Conservation (phyloP, 2,797 vertebrate genomes). For the Helicolenus hilgendorfi region DNA sequence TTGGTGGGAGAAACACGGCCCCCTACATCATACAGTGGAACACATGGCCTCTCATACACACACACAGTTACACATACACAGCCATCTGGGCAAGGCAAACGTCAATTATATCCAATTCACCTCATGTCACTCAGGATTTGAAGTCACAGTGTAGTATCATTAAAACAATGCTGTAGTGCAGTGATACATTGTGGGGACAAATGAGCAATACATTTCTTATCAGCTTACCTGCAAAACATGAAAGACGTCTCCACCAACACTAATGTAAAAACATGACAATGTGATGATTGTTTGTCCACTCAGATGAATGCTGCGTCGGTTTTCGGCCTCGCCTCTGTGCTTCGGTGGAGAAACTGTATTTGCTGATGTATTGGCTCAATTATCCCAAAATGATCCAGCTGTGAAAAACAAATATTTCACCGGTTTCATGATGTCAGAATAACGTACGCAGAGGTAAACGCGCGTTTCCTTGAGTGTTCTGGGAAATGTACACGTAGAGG, state of each 20-base stretch:
- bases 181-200: slow-evolving; percentile 13
- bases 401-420: slow-evolving; percentile 61
- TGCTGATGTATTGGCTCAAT: slow-evolving; percentile 62
- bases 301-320: slow-evolving; percentile 15
- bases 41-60: slow-evolving; percentile 71
- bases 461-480: slow-evolving; percentile 48
- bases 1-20: slow-evolving; percentile 76
- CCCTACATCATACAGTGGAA: slow-evolving; percentile 79
- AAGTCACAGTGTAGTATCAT: slow-evolving; percentile 42
- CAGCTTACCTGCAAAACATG: slow-evolving; percentile 24
- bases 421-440: slow-evolving; percentile 52
- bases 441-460: slow-evolving; percentile 41
- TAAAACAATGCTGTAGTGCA: slow-evolving; percentile 33
- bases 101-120: slow-evolving; percentile 76
- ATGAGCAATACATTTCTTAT: slow-evolving; percentile 37
- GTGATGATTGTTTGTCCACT: not conserved
- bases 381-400: slow-evolving; percentile 41
- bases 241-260: slow-evolving; percentile 23
- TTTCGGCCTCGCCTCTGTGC: not conserved
- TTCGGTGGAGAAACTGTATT: not conserved
- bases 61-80: slow-evolving; percentile 13
- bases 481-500: slow-evolving; percentile 57
- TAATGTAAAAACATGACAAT: slow-evolving; percentile 19
- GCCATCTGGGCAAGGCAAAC: slow-evolving; percentile 73
- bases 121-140: slow-evolving; percentile 67